Conservation (phyloP, 2,797 vertebrate species). For the Chaenodraco wilsoni region DNA sequence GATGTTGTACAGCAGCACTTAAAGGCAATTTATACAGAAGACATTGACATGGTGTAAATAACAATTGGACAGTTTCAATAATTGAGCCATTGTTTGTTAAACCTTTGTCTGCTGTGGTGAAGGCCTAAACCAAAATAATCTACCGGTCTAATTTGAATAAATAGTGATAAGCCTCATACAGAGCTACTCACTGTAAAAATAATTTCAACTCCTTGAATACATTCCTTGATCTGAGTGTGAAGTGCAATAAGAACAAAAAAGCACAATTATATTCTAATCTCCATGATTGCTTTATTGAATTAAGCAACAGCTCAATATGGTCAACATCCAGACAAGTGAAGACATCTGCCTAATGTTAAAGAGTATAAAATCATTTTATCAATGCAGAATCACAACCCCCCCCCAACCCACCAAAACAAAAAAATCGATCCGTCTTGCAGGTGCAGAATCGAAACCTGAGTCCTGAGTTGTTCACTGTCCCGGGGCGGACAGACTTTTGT, state of each 20-base stretch:
- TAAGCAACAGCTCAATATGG: constrained; percentile 87
- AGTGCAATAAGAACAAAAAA: neutral
- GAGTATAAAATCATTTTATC: constrained; percentile 79
- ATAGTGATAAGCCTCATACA: neutral
- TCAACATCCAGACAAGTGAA: constrained; percentile 59
- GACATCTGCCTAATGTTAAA: constrained; percentile 63
- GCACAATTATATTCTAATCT: constrained; percentile 28
- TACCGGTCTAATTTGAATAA: neutral
- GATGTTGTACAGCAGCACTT: constrained; percentile 9
- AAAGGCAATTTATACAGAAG: no score
- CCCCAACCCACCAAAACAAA: constrained; percentile 9
- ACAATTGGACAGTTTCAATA: neutral
- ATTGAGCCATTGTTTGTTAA: neutral
- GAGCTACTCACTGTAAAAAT: neutral
- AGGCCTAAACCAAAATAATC: neutral
- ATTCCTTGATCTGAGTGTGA: neutral
- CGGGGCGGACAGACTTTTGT: constrained; percentile 97
- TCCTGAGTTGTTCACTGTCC: constrained; percentile 86
- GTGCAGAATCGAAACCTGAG: constrained; percentile 45
- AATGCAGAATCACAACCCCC: constrained; percentile 45
- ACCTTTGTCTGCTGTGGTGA: neutral
- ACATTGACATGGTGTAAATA: no score
- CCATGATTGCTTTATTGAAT: constrained; percentile 81
- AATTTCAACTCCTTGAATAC: neutral
- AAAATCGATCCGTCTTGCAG: constrained; percentile 51